Percentiles rank a stretch among this genome's conserved stretches.
Conservation (phyloP, 2,113 vertebrate species). For the Plecotus auritus region DNA sequence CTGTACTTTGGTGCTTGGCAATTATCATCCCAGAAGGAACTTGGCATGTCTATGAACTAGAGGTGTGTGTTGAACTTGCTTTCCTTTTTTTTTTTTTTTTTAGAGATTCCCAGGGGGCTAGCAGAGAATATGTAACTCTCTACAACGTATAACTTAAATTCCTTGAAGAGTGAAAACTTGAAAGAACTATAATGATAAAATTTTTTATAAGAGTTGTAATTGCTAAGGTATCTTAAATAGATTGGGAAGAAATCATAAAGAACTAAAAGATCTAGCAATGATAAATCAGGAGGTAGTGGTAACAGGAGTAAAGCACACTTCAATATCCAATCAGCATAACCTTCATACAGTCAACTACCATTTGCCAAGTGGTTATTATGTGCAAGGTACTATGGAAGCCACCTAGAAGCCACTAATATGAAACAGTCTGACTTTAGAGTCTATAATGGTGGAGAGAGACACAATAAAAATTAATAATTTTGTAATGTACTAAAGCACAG, state of each 20-base stretch:
- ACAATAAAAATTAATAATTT: not conserved
- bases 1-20: constrained; percentile 59
- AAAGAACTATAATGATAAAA: not conserved
- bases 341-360: not conserved
- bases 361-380: not conserved
- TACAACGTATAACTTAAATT: not conserved
- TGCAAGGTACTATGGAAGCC: not conserved
- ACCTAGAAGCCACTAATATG: not conserved
- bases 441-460: not conserved
- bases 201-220: not conserved
- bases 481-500: not conserved
- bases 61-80: constrained; percentile 7
- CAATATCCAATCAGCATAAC: not conserved
- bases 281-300: not conserved
- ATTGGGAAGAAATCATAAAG: not conserved
- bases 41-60: constrained; percentile 8
- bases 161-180: not conserved
- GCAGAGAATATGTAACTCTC: not conserved
- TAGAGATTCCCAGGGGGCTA: not conserved
- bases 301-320: not conserved
- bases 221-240: not conserved
- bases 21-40: constrained; percentile 2
- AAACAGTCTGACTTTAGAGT: not conserved
- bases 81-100: not conserved
- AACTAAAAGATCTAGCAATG: not conserved